Percentiles rank a stretch among this genome's conserved stretches.
Conservation (phyloP, 2,113 vertebrate genomes). For the Peromyscus leucopus region DNA sequence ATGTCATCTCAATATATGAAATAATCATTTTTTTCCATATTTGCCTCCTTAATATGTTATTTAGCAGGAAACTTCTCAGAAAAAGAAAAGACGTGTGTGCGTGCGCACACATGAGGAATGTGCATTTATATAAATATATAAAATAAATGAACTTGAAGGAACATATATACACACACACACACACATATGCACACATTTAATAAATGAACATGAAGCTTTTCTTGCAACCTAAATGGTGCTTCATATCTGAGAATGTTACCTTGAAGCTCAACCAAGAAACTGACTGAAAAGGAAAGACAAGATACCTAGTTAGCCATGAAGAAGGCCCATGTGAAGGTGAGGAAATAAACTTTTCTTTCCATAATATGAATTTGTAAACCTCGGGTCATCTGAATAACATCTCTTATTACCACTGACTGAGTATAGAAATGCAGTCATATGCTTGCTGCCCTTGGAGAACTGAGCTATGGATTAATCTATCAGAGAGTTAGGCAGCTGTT, state of each 20-base stretch:
- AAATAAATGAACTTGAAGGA: not conserved
- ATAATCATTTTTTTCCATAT: not conserved
- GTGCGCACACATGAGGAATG: not conserved
- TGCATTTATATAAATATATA: not conserved
- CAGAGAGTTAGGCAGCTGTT: conserved; percentile 70
- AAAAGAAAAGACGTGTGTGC: not conserved
- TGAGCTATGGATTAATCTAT: conserved; percentile 61
- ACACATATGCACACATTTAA: too few relatives aligned
- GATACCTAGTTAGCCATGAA: conserved; percentile 58
- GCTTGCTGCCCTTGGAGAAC: not conserved
- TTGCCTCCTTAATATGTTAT: not conserved
- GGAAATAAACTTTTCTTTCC: conserved; percentile 70
- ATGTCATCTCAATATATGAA: not conserved
- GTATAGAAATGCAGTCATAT: conserved; percentile 68
- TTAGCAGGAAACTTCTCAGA: not conserved
- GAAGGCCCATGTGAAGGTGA: not conserved
- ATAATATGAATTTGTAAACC: conserved; percentile 79
- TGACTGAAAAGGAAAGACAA: conserved; percentile 46
- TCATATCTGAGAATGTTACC: conserved; percentile 1
- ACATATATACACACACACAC: too few relatives aligned
- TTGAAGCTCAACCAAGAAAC: not conserved
- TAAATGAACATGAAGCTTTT: not conserved
- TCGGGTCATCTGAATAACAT: conserved; percentile 77
- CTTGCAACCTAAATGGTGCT: not conserved
- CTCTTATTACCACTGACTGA: conserved; percentile 77